These are phyloP conservation scores for Phallusia fumigata DNA, from an alignment of 23 tunicate genomes.

Conservation along the genomic window DNA sequence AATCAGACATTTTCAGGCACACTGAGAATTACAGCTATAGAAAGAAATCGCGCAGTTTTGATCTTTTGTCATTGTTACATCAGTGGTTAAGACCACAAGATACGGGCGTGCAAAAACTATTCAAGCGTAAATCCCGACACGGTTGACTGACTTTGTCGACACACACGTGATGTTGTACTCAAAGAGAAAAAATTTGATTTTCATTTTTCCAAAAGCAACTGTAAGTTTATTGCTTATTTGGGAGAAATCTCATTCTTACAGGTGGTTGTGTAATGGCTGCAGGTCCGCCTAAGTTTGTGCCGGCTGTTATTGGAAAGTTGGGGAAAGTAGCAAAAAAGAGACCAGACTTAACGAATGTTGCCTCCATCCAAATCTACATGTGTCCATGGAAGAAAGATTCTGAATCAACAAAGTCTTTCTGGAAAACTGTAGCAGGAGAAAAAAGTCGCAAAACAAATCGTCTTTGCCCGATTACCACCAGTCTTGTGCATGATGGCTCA, in stretches of 20 bases:
- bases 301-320: not conserved
- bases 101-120: no score
- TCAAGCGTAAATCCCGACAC: not conserved
- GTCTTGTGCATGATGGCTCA: not conserved
- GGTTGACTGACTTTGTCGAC: not conserved
- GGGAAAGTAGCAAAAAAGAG: not conserved
- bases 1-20: no score
- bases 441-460: constrained; percentile 9
- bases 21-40: no score
- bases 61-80: no score
- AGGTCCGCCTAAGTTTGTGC: constrained; percentile 6
- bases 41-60: no score
- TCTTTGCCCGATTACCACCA: not conserved
- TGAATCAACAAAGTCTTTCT: not conserved
- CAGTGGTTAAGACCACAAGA: no score
- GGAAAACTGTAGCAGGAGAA: not conserved
- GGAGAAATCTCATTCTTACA: no score
- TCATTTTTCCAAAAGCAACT: no score
- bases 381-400: constrained; percentile 2
- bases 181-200: no score
- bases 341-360: not conserved
- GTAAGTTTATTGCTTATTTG: no score
- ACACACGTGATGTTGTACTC: no score
- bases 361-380: constrained; percentile 4
- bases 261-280: not conserved